Percentiles rank a stretch among this genome's conserved stretches.
phyloP scores from a whole-genome alignment of 2,888 invertebrate genomes.

The Drosophila nigricruria region DNA sequence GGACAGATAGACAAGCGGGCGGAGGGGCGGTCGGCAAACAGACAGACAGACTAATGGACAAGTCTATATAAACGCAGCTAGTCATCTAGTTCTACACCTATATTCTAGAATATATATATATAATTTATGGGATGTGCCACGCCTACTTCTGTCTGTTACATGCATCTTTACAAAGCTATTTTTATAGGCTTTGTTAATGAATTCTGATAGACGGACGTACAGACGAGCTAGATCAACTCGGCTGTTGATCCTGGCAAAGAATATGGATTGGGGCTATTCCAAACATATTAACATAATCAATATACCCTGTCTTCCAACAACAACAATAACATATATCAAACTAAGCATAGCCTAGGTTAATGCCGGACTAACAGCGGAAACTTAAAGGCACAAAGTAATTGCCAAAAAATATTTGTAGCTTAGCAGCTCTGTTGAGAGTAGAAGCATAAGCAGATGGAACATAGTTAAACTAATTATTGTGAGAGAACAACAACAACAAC shows the following conservation, averaged over 20 bases:
- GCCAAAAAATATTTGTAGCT: neutral
- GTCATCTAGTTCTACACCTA: no score
- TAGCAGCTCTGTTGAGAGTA: neutral
- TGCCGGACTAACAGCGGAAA: no score
- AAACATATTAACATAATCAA: neutral
- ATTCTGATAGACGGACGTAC: neutral
- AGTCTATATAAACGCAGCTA: no score
- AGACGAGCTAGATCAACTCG: neutral
- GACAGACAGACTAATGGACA: no score
- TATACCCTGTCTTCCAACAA: neutral
- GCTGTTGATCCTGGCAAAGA: neutral
- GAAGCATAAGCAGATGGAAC: neutral
- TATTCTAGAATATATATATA: no score
- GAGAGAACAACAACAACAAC: neutral
- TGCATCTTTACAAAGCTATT: no score
- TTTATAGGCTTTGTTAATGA: no score
- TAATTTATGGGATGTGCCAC: no score
- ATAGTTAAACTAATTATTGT: neutral
- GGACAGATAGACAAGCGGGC: no score
- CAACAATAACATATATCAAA: neutral
- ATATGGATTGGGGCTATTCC: neutral
- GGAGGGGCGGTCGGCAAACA: no score
- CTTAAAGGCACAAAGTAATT: neutral
- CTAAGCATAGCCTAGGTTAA: neutral
- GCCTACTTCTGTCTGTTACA: no score